Conservation (phyloP, 2,888 invertebrate genomes). For the Eupithecia vulgata region DNA sequence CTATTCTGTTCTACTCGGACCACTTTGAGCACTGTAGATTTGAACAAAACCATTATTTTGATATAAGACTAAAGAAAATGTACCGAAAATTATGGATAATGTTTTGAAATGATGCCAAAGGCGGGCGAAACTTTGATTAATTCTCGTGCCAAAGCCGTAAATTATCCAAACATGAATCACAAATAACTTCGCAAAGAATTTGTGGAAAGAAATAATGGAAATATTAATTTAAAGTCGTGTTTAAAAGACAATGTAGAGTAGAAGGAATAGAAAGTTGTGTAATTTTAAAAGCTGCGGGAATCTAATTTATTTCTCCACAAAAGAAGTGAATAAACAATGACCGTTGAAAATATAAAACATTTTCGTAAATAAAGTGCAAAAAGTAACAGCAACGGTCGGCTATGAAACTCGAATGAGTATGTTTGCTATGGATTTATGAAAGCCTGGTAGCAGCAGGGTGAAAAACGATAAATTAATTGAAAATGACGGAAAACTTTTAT, state of each 20-base stretch:
- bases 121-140: slow-evolving; percentile 12
- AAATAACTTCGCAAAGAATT: slow-evolving; percentile 12
- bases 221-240: background rate
- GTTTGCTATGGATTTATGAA: slow-evolving; percentile 58
- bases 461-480: background rate
- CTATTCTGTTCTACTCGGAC: background rate
- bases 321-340: background rate
- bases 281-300: background rate
- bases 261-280: background rate
- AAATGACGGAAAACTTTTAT: background rate
- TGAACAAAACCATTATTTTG: background rate
- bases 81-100: slow-evolving; percentile 7
- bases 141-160: slow-evolving; percentile 5
- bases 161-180: slow-evolving; percentile 8
- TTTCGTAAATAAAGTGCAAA: slow-evolving; percentile 9
- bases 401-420: slow-evolving; percentile 1
- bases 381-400: background rate
- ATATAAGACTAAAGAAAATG: background rate
- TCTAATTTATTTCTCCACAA: background rate
- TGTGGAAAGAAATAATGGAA: background rate
- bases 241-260: background rate
- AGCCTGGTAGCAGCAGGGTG: slow-evolving; percentile 59
- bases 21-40: background rate
- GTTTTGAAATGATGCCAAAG: slow-evolving; percentile 44
- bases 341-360: slow-evolving; percentile 8